Percentiles rank a stretch among this genome's conserved stretches.
Conservation (phyloP, 2,113 vertebrate species). For the Haplochromis vanheusdeni region DNA sequence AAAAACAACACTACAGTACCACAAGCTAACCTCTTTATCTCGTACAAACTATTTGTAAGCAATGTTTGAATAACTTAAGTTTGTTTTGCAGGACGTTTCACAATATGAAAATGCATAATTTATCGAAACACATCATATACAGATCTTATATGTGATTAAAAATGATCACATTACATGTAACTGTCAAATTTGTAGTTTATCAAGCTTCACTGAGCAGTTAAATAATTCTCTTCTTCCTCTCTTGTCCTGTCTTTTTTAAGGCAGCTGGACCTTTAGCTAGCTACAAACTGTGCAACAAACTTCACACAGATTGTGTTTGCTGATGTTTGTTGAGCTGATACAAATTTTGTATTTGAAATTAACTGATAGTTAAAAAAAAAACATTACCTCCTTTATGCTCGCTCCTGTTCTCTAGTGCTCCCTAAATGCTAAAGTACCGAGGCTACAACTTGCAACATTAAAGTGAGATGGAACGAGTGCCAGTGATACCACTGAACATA, state of each 20-base stretch:
- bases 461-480: neutral
- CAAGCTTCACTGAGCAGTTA: neutral
- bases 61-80: neutral
- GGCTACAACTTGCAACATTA: neutral
- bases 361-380: neutral
- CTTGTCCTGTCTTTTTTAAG: neutral
- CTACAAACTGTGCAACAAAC: neutral
- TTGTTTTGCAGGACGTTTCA: neutral
- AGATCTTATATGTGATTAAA: neutral
- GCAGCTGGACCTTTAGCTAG: neutral
- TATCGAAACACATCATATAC: neutral
- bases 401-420: neutral
- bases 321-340: neutral
- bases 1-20: neutral
- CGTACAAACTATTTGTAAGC: neutral
- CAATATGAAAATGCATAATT: neutral
- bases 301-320: neutral
- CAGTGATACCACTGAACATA: neutral
- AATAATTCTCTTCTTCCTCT: neutral
- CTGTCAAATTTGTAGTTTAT: neutral
- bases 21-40: neutral
- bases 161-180: neutral
- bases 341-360: neutral
- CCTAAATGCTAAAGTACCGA: neutral
- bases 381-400: neutral